A percentile compares a stretch with the other conserved stretches of the same genome.
Conservation (phyloP, 2,797 vertebrate genomes). For the Semotilus atromaculatus region DNA sequence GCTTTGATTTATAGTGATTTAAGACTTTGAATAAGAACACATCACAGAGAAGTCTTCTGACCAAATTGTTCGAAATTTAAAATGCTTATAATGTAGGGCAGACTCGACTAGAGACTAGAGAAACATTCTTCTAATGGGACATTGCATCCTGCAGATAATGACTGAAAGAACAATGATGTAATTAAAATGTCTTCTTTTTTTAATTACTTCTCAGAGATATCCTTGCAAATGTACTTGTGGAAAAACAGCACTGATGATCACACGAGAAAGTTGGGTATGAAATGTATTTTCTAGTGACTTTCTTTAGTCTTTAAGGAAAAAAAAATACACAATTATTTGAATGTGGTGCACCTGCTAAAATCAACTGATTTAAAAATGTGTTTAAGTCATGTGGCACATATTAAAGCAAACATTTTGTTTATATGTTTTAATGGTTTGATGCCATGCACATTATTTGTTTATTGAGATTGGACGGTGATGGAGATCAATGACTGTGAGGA, state of each 20-base stretch:
- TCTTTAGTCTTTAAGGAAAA: background rate
- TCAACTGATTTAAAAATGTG: background rate
- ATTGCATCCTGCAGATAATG: background rate
- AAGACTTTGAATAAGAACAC: no score
- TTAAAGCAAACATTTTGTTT: conserved; percentile 2
- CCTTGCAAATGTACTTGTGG: background rate
- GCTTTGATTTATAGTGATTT: no score
- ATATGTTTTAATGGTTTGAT: conserved; percentile 16
- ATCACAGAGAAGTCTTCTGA: no score
- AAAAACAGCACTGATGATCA: background rate
- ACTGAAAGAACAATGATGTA: background rate
- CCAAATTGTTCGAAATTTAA: no score
- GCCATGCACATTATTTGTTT: background rate
- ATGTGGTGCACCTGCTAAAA: background rate
- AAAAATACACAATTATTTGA: background rate
- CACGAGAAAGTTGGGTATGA: background rate
- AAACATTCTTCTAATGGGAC: background rate
- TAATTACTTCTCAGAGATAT: background rate
- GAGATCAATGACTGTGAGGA: conserved; percentile 14
- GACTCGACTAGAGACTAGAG: no score
- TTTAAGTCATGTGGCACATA: background rate
- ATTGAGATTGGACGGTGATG: background rate
- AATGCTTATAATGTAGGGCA: no score
- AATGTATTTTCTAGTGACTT: background rate
- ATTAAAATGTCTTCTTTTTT: background rate